Evolutionary conservation across 2,888 invertebrate species (phyloP).

Genomic region (Fragum sueziense): DNA sequence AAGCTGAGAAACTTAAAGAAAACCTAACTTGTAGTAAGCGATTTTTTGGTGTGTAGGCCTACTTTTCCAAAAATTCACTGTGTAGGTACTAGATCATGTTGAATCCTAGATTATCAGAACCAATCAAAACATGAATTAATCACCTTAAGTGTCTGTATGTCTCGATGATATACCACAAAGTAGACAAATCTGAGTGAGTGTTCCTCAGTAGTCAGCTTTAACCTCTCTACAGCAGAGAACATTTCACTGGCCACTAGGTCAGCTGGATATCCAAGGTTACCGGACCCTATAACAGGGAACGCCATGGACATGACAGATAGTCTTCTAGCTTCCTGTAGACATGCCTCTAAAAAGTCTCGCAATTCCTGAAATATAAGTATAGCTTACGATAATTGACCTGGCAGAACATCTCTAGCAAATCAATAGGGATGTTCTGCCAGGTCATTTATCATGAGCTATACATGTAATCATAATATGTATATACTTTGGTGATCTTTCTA

Average conservation of each 20-base stretch:
- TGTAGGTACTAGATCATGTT: too few species aligned
- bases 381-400: too few species aligned
- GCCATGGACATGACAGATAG: conserved; percentile 30
- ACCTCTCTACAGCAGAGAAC: conserved; percentile 36
- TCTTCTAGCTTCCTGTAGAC: conserved; percentile 13
- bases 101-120: neutral
- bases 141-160: conserved; percentile 18
- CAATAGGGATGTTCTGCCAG: too few species aligned
- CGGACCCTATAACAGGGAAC: conserved; percentile 48
- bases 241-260: conserved; percentile 38
- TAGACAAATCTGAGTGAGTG: conserved; percentile 22
- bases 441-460: too few species aligned
- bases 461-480: too few species aligned
- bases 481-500: too few species aligned
- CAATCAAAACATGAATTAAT: too few species aligned
- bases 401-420: too few species aligned
- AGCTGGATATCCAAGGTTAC: conserved; percentile 39
- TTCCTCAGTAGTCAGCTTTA: neutral
- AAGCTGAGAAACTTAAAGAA: too few species aligned
- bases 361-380: conserved; percentile 24
- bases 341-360: conserved; percentile 5
- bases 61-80: too few species aligned
- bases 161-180: conserved; percentile 33
- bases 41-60: too few species aligned
- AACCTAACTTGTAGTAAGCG: too few species aligned